Evolutionary conservation across 2,113 vertebrate genomes (phyloP).

Genomic region (Scomber colias): DNA sequence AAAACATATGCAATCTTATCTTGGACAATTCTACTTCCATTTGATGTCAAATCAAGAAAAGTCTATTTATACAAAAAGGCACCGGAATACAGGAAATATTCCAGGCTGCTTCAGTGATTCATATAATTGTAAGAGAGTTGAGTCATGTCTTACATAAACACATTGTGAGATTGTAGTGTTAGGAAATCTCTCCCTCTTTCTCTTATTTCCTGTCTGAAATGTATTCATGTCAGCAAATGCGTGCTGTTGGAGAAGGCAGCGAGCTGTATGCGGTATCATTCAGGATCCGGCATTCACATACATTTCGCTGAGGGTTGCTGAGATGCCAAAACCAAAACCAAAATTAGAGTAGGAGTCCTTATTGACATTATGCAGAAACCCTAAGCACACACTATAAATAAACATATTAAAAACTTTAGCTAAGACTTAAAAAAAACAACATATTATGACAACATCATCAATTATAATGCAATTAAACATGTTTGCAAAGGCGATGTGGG

Average conservation of each 20-base stretch:
- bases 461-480: background rate
- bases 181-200: constrained; percentile 10
- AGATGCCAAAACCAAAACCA: constrained; percentile 23
- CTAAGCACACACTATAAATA: background rate
- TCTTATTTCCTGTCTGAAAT: constrained; percentile 14
- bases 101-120: constrained; percentile 9
- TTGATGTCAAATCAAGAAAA: background rate
- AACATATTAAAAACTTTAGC: background rate
- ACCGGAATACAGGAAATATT: constrained; percentile 9
- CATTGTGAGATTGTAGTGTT: constrained; percentile 19
- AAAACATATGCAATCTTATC: background rate
- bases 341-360: background rate
- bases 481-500: background rate
- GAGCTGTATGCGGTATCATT: background rate
- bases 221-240: constrained; percentile 12
- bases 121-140: constrained; percentile 17
- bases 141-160: constrained; percentile 49
- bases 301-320: background rate
- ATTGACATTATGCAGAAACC: constrained; percentile 9
- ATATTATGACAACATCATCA: too few relatives aligned
- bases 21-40: background rate
- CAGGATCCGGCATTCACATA: constrained; percentile 13
- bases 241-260: background rate
- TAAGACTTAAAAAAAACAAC: background rate
- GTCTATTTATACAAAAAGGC: background rate